These are phyloP conservation scores for Tribolium castaneum DNA, from an alignment of 1,140 invertebrate species.

Conservation along the genomic window DNA sequence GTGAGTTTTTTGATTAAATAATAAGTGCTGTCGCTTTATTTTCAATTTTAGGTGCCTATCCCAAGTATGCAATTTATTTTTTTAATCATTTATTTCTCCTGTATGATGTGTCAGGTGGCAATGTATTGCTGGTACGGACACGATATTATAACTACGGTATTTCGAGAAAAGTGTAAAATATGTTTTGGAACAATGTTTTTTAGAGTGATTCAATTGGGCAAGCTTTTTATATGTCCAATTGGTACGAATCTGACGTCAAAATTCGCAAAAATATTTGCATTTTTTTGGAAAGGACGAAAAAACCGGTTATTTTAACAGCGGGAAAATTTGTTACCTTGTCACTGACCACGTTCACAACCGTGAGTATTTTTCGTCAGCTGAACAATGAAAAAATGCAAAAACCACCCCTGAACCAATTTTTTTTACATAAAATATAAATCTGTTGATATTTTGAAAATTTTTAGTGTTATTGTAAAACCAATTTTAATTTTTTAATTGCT, in stretches of 20 bases:
- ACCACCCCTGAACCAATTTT: neutral
- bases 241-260: slow-evolving; percentile 19
- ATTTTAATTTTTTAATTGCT: too few species aligned
- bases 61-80: slow-evolving; percentile 38
- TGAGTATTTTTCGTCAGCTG: slow-evolving; percentile 15
- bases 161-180: neutral
- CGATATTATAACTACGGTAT: slow-evolving; percentile 35
- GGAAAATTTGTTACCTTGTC: slow-evolving; percentile 25
- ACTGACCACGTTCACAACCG: slow-evolving; percentile 22
- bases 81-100: slow-evolving; percentile 39
- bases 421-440: neutral
- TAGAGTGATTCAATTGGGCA: neutral
- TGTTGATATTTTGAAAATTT: too few species aligned
- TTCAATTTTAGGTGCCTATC: slow-evolving; percentile 16
- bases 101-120: slow-evolving; percentile 47
- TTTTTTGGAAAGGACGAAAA: slow-evolving; percentile 35
- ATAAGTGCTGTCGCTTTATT: too few species aligned
- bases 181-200: neutral
- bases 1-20: slow-evolving; percentile 22
- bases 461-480: too few species aligned
- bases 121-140: slow-evolving; percentile 50
- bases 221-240: slow-evolving; percentile 37
- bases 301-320: slow-evolving; percentile 18
- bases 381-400: too few species aligned
- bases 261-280: slow-evolving; percentile 4